Evolutionary conservation across 2,113 vertebrate species (phyloP).

Genomic region (Ptilorrhoa leucosticta): DNA sequence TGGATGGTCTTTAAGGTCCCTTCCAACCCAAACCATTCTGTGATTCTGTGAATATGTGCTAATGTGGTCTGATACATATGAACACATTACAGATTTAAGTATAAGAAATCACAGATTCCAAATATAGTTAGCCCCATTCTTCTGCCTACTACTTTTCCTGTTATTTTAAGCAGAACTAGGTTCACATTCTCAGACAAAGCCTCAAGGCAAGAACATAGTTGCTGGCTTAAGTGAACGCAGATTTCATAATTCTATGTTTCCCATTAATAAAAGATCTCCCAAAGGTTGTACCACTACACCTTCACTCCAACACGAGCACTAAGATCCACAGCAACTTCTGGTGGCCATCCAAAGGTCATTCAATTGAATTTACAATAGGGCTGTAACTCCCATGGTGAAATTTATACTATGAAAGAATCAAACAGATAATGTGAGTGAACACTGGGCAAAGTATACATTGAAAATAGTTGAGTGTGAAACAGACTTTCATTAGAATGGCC

Average conservation of each 20-base stretch:
- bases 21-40: neutral
- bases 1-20: too few relatives aligned
- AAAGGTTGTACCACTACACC: neutral
- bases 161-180: neutral
- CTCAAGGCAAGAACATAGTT: neutral
- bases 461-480: neutral
- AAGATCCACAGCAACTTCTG: neutral
- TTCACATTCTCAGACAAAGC: neutral
- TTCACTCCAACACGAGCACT: neutral
- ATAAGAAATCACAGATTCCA: neutral
- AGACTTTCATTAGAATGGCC: neutral
- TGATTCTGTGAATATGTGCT: neutral
- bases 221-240: neutral
- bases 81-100: neutral
- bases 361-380: neutral
- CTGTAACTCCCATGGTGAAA: neutral
- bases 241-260: neutral
- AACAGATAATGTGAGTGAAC: neutral
- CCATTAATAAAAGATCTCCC: neutral
- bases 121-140: neutral
- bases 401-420: neutral
- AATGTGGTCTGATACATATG: neutral
- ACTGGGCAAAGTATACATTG: neutral
- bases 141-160: neutral
- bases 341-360: neutral